Base-by-base conservation (phyloP, 2,888 invertebrate genomes). In the Trachelus iudaicus region DNA sequence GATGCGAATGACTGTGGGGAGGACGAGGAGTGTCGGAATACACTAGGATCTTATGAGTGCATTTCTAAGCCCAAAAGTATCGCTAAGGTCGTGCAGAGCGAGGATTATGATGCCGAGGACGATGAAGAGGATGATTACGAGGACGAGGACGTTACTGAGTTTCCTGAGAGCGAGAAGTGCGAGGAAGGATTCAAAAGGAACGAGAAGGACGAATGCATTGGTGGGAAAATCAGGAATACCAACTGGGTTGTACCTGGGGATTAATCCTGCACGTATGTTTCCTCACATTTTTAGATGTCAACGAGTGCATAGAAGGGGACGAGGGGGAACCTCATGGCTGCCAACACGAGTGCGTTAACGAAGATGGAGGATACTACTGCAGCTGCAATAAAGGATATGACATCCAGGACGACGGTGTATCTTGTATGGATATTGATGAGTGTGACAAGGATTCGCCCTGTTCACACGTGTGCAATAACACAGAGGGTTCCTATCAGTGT, bases 241-340 rank as follows among this genome's bases (percentile, higher is more conserved):
- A 56, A 6, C 56, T 15, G 23, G 56, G 56, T 23, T 56, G 9
- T 6, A 6, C 23, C 23, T 6, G 9, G 23, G 56, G 56, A 56
- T 9, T 15, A 56, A 56, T 56, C 23, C 56, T 56, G 56, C 56
- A 56, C 23, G 56, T 56, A 6, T 56, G 3, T 56, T 56, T 56
- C 56, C 23, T 56, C 9, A 9, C 0, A 56, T 75, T 85, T 87
- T 15, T 86, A 94, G 94, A 94, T 87, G 90, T 93, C 78, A 92
- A 94, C 87, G 94, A 94, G 86, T 94, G 94, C 88, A 81, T 88
- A 15, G 92, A 89, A 76, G 87, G 92, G 11, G 92, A 92, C 81
- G 88, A 88, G n/a, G 86, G 87, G 4, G 93, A 93, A 74, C 92
- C 93, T 82, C 93, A 92, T 76, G 92, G 92, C 75, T 93, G 93